Conservation (phyloP, 2,888 invertebrate genomes). For the Platynereis dumerilii region DNA sequence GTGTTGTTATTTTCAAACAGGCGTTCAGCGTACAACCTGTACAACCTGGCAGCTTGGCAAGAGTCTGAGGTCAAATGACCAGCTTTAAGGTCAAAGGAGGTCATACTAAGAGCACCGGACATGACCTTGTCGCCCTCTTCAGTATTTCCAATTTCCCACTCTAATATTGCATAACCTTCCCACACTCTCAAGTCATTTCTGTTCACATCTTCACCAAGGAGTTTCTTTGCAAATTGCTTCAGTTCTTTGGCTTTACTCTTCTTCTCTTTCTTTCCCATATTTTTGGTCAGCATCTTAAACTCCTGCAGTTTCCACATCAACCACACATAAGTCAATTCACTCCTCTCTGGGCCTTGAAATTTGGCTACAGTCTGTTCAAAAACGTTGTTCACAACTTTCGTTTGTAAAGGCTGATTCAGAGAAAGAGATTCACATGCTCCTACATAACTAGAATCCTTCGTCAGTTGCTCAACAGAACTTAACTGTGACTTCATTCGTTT, state of each 20-base stretch:
- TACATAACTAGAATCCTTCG: background rate
- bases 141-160: conserved; percentile 47
- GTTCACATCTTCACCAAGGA: conserved; percentile 55
- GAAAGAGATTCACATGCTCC: background rate
- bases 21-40: conserved; percentile 29
- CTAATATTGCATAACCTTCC: conserved; percentile 53
- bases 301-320: conserved; percentile 3
- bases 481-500: background rate
- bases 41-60: conserved; percentile 16
- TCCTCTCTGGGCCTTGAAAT: background rate
- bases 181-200: conserved; percentile 59
- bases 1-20: background rate
- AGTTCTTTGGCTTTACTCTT: conserved; percentile 43
- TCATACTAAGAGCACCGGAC: conserved; percentile 47
- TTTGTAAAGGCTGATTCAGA: background rate
- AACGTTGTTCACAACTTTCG: background rate
- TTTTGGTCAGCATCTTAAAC: background rate
- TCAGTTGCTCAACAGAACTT: background rate
- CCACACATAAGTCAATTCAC: background rate
- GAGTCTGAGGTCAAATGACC: background rate
- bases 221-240: conserved; percentile 52
- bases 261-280: background rate
- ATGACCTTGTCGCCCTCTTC: conserved; percentile 53
- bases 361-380: background rate
- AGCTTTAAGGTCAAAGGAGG: conserved; percentile 21